These are phyloP conservation scores for Gambusia holbrooki DNA, from an alignment of 2,113 vertebrate genomes.

Conservation along the genomic window DNA sequence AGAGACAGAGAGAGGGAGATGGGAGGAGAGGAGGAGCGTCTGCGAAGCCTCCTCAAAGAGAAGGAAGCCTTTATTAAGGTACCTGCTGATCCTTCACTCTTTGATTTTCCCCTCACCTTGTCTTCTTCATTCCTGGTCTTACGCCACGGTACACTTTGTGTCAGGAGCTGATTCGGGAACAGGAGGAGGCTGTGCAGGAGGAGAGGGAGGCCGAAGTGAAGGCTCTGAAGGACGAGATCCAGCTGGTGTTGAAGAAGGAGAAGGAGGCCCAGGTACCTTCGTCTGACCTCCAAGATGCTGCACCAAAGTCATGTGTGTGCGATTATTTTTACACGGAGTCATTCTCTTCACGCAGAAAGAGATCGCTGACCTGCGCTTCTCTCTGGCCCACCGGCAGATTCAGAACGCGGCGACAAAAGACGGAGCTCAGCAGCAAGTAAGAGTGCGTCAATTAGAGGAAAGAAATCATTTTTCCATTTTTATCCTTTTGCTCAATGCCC, in stretches of 20 bases:
- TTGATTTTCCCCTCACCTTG: neutral
- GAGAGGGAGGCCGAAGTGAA: conserved; percentile 57
- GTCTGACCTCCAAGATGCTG: neutral
- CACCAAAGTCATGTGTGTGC: neutral
- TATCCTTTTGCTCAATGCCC: too few relatives aligned
- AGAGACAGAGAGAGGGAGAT: conserved; percentile 56
- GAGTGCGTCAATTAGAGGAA: conserved; percentile 2
- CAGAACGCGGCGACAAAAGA: conserved; percentile 80
- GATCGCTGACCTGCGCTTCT: conserved; percentile 83
- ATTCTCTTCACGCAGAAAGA: conserved; percentile 78
- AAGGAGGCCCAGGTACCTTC: conserved; percentile 87
- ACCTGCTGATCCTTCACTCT: neutral
- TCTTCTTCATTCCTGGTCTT: neutral
- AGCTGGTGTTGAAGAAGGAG: conserved; percentile 87
- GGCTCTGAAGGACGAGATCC: conserved; percentile 87
- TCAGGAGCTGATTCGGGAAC: conserved; percentile 77
- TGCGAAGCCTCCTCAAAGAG: conserved; percentile 76
- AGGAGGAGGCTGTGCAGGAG: conserved; percentile 66
- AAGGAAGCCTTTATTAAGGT: conserved; percentile 85
- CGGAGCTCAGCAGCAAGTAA: conserved; percentile 82
- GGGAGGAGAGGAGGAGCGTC: conserved; percentile 61
- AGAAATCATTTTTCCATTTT: neutral
- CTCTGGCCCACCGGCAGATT: conserved; percentile 77
- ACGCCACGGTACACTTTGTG: neutral
- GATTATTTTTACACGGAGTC: neutral